Conservation (phyloP, 1,140 invertebrate species). For the Microplitis mediator region DNA sequence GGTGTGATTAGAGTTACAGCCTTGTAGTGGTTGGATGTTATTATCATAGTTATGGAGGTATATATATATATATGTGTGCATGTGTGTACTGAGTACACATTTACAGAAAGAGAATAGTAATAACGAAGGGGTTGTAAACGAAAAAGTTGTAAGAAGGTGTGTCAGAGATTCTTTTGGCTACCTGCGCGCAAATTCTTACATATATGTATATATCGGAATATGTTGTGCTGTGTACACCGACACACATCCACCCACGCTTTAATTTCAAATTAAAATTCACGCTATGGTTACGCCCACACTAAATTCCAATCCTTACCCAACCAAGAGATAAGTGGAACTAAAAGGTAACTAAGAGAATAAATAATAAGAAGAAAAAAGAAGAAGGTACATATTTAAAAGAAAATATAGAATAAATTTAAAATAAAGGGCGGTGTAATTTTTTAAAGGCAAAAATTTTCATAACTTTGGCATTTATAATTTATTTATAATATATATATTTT, state of each 20-base stretch:
- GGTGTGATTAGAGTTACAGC: neutral
- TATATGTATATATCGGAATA: neutral
- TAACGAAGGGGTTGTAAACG: constrained; percentile 19
- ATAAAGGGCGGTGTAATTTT: neutral
- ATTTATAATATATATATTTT: neutral
- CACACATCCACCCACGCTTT: constrained; percentile 40
- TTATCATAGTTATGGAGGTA: neutral
- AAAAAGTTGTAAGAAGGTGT: constrained; percentile 32
- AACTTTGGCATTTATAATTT: constrained; percentile 12
- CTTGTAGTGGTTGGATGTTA: neutral
- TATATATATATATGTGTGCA: neutral
- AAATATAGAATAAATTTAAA: neutral
- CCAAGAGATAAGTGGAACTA: neutral
- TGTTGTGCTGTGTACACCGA: neutral
- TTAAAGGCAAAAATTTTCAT: neutral
- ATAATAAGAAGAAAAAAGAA: neutral
- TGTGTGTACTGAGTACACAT: neutral
- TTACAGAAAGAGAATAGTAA: neutral
- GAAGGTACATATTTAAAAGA: neutral
- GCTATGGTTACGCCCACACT: constrained; percentile 41
- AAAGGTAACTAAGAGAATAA: neutral
- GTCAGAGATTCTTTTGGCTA: constrained; percentile 35
- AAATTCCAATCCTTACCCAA: constrained; percentile 9
- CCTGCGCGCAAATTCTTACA: constrained; percentile 33
- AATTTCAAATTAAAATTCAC: constrained; percentile 55